Evolutionary conservation across 1,140 invertebrate species (phyloP).

Genomic region (Macrosteles quadrilineatus): DNA sequence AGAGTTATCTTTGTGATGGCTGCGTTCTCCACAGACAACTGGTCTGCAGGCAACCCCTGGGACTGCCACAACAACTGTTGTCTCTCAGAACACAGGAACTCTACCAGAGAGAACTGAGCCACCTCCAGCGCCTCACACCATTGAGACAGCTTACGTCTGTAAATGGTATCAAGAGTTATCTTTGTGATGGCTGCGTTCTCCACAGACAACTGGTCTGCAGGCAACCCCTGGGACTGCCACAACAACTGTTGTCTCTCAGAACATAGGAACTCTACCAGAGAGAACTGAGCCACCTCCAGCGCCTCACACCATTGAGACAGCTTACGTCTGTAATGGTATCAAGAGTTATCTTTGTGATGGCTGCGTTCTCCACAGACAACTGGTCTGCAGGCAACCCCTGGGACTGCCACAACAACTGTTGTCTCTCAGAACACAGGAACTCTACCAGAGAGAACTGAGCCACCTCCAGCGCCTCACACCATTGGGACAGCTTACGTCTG

Average conservation of each 20-base stretch:
- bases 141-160: conserved; percentile 1
- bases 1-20: too few species aligned
- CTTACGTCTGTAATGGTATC: too few species aligned
- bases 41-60: conserved; percentile 80
- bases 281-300: conserved; percentile 53
- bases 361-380: conserved; percentile 81
- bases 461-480: conserved; percentile 7
- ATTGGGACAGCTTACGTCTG: conserved; percentile 17
- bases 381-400: conserved; percentile 82
- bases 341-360: too few species aligned
- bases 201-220: conserved; percentile 75
- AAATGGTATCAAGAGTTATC: too few species aligned
- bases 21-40: conserved; percentile 81
- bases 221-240: conserved; percentile 85
- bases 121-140: conserved; percentile 20
- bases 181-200: conserved; percentile 84
- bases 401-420: conserved; percentile 82
- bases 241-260: conserved; percentile 76
- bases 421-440: conserved; percentile 72
- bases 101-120: conserved; percentile 63
- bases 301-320: conserved; percentile 22
- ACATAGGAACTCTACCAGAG: conserved; percentile 69
- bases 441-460: conserved; percentile 65
- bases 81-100: conserved; percentile 71
- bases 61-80: conserved; percentile 85